These are phyloP conservation scores for Geotrupes spiniger DNA, from an alignment of 2,888 invertebrate species.

Conservation along the genomic window DNA sequence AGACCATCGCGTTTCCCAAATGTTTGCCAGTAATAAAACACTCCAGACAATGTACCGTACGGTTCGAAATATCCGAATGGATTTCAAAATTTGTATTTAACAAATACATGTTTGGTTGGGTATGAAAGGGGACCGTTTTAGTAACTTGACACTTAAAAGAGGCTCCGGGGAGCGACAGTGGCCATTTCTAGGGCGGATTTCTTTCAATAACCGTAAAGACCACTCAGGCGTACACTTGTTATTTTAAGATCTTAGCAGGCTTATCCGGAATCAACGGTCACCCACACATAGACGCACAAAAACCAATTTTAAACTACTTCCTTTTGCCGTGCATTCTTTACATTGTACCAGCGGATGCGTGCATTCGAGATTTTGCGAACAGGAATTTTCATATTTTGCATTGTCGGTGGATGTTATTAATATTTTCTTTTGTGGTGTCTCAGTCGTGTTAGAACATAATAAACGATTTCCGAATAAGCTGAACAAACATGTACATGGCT, in stretches of 20 bases:
- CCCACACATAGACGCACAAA: constrained; percentile 6
- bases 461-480: constrained; percentile 4
- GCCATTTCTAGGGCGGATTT: constrained; percentile 20
- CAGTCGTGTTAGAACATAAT: not conserved
- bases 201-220: constrained; percentile 13
- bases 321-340: not conserved
- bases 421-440: not conserved
- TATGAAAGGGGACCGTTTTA: constrained; percentile 6
- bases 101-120: constrained; percentile 6
- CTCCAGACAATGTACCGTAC: not conserved
- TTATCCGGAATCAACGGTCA: constrained; percentile 16
- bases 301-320: constrained; percentile 7
- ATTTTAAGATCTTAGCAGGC: constrained; percentile 24
- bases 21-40: constrained; percentile 2
- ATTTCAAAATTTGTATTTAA: constrained; percentile 10
- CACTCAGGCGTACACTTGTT: constrained; percentile 25
- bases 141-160: constrained; percentile 21
- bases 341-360: not conserved
- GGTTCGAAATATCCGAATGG: not conserved
- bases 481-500: not conserved
- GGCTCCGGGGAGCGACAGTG: constrained; percentile 13
- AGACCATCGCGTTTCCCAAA: no score
- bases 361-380: no score
- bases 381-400: not conserved
- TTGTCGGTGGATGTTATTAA: constrained; percentile 2